Evolutionary conservation across 1,140 invertebrate species (phyloP).

Genomic region (Metaphire vulgaris): DNA sequence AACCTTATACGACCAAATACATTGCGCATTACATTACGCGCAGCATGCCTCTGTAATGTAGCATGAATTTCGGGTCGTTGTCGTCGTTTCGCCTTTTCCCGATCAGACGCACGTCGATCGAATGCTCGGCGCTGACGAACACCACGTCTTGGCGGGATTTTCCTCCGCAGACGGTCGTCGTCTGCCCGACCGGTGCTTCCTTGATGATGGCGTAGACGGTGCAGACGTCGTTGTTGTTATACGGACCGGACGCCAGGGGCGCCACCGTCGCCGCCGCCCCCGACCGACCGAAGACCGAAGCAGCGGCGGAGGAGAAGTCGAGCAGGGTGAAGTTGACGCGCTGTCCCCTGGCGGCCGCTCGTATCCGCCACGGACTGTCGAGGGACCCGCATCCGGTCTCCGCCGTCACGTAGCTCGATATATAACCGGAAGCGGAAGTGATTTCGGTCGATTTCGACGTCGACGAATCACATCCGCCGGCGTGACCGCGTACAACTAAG

Average conservation of each 20-base stretch:
- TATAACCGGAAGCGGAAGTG: constrained; percentile 15
- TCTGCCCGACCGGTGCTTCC: background rate
- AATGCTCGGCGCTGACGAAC: background rate
- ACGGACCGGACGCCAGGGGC: no score
- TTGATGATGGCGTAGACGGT: background rate
- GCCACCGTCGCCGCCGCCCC: no score
- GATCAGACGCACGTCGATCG: background rate
- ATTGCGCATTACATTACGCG: no score
- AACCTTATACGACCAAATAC: no score
- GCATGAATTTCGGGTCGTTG: background rate
- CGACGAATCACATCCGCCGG: no score
- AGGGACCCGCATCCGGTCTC: constrained; percentile 19
- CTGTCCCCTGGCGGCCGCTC: background rate
- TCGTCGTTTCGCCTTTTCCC: background rate
- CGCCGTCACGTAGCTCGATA: constrained; percentile 17
- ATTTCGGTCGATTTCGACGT: no score
- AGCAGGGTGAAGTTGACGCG: background rate
- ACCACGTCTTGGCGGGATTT: background rate
- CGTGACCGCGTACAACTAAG: no score
- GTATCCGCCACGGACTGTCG: background rate
- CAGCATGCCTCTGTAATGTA: background rate
- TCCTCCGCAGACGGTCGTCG: background rate
- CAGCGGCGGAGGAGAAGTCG: no score
- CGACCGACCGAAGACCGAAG: no score
- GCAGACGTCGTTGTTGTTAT: no score